Evolutionary conservation across 1,140 invertebrate genomes (phyloP), one percentile per base, ranked within the genome.

Genomic region (Pomacea maculata): DNA sequence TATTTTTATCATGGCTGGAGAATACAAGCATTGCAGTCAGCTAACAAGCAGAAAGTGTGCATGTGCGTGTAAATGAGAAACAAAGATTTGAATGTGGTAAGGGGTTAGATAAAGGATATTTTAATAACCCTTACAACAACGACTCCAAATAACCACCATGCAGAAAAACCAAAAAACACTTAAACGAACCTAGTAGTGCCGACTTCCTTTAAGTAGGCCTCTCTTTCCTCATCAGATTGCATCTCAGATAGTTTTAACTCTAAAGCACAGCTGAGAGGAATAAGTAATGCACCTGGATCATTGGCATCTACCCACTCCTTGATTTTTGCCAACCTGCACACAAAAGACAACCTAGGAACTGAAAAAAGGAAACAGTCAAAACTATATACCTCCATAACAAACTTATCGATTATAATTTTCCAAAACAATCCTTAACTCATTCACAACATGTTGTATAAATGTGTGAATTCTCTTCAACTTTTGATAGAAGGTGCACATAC

Each of bases 291-390:
- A 17, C 98, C 98, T 0, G 97, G 95, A 92, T 99, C 99, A 90
- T 99, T 95, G 86, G 96, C 96, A 91, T 99, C 98, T 82, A 99
- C 95, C 98, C 98, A 99, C 92, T 99, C 97, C 90, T 99, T 99
- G 85, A 99, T 97, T 92, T 99, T 99, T 17, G 95, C 93, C 88
- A 99, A 94, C 97, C 97, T 98, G 86, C 74, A 72, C 64, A 78
- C 29, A 64, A 54, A 55, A 15, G 21, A 14, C 57, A 29, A 15
- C 11, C 68, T 21, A 70, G 11, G 34, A 21, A 25, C 2, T 67
- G 25, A 21, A 67, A 4, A 25, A 61, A 61, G 57, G 57, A 11
- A 14, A 61, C 57, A 61, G 4, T 8, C 57, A 61, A 11, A 61
- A 11, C 57, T 61, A 61, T 61, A 11, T 3, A 61, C 57, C 57